Evolutionary conservation across 1,140 invertebrate species (phyloP), one percentile per base, ranked within the genome.

Genomic region (Drosophila kepulauana): DNA sequence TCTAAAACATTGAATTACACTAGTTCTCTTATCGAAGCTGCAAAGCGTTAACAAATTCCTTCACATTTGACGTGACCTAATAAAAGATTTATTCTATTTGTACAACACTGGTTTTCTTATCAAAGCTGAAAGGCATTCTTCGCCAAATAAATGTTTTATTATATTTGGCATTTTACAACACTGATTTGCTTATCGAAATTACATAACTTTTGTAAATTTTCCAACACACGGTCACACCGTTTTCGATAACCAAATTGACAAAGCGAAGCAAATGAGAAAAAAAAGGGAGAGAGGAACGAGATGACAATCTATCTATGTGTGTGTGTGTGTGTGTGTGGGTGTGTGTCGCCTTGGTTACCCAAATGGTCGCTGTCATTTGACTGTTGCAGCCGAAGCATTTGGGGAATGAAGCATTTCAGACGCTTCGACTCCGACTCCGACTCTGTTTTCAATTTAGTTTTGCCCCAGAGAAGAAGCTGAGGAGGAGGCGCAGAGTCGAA

Each of bases 361-460:
- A 51, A 25, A 49, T 61, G 54, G 57, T 16, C 66, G 61, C 11
- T 46, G 70, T 67, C 64, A 68, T 68, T 68, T 68, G 48, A 20
- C 71, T 54, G 65, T 61, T 43, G 41, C 11, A 41, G 62, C 33
- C 52, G 33, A 16, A 28, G 35, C 64, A 74, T 68, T 61, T 38
- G 49, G 69, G 28, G 51, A 79, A 74, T 78, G 80, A 75, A 77
- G 20, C 20, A 25, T 25, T 81, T 81, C 68, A 68, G 57, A 63
- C 75, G 77, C 54, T 57, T 3, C 6, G 15, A 3, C 54, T 57
- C 13, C 5, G 3, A 66, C 59, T 66, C 20, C 20, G 20, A 25
- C 67, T 65, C 78, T 66, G 78, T 86, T 86, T 86, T 86, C 82
- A 86, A 86, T 86, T 86, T 86, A 77, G 78, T 79, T 86, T 76